These are phyloP conservation scores for Ciconia nigra DNA, from an alignment of 2,797 vertebrate genomes.

Conservation along the genomic window DNA sequence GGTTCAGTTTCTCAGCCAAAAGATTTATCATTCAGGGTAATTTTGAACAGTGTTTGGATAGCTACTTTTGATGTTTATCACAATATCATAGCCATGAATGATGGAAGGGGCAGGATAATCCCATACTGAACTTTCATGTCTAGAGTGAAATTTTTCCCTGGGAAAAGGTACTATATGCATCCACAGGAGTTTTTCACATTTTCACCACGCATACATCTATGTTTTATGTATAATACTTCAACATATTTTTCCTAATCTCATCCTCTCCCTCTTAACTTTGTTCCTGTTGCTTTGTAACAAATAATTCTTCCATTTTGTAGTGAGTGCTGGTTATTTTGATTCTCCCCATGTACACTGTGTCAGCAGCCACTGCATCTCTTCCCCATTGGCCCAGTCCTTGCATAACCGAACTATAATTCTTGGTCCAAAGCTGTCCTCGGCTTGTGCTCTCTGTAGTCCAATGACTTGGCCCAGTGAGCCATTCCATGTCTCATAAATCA, in stretches of 20 bases:
- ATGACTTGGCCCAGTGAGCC: neutral
- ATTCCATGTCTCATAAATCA: neutral
- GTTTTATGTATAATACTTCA: neutral
- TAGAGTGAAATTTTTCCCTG: neutral
- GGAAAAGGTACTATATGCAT: neutral
- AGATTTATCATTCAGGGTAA: neutral
- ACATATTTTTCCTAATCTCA: neutral
- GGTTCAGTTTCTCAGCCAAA: neutral
- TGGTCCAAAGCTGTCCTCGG: neutral
- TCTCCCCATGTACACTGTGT: neutral
- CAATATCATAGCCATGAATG: neutral
- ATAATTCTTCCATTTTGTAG: neutral
- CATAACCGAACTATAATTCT: neutral
- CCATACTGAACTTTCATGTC: neutral
- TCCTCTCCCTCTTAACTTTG: neutral
- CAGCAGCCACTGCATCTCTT: neutral
- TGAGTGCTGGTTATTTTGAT: neutral
- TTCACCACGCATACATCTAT: neutral
- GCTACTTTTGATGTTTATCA: neutral
- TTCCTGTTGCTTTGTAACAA: neutral
- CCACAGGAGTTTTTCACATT: neutral
- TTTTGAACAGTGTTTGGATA: neutral
- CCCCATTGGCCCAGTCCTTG: too few relatives aligned
- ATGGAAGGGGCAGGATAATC: neutral
- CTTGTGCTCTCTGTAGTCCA: neutral